Evolutionary conservation across 2,888 invertebrate genomes (phyloP).

Genomic region (Hirtodrosophila trivittata): DNA sequence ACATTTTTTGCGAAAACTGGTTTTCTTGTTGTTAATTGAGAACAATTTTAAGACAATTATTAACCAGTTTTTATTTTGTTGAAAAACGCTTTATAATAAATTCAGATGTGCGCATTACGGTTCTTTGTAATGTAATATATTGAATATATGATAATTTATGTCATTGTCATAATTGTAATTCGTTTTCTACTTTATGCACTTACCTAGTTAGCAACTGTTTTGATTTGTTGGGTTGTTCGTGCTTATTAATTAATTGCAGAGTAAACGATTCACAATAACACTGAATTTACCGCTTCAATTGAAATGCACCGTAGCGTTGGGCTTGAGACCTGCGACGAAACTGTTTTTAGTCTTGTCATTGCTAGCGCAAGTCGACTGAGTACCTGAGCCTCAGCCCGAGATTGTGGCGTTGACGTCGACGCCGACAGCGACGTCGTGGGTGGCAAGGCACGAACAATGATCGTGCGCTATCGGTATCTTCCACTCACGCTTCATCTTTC

Average conservation of each 20-base stretch:
- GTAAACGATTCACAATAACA: constrained; percentile 8
- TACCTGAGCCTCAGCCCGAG: constrained; percentile 29
- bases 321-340: constrained; percentile 61
- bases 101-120: constrained; percentile 22
- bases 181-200: constrained; percentile 35
- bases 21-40: constrained; percentile 21
- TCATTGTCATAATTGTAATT: neutral
- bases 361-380: constrained; percentile 59
- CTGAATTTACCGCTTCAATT: constrained; percentile 25
- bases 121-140: constrained; percentile 4
- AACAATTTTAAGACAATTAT: constrained; percentile 13
- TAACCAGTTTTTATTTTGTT: constrained; percentile 19
- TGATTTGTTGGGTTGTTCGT: constrained; percentile 35
- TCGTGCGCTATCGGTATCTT: constrained; percentile 36
- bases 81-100: neutral
- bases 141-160: neutral
- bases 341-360: constrained; percentile 56
- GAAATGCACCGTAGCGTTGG: constrained; percentile 52
- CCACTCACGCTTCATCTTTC: constrained; percentile 8
- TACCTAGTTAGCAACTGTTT: constrained; percentile 62
- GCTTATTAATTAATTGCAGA: constrained; percentile 43
- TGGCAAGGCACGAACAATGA: constrained; percentile 47
- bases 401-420: constrained; percentile 22
- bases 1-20: constrained; percentile 33
- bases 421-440: constrained; percentile 28